Base-by-base conservation (phyloP, 35 echinoderm and acorn worm species). In the Ptychodera flava region DNA sequence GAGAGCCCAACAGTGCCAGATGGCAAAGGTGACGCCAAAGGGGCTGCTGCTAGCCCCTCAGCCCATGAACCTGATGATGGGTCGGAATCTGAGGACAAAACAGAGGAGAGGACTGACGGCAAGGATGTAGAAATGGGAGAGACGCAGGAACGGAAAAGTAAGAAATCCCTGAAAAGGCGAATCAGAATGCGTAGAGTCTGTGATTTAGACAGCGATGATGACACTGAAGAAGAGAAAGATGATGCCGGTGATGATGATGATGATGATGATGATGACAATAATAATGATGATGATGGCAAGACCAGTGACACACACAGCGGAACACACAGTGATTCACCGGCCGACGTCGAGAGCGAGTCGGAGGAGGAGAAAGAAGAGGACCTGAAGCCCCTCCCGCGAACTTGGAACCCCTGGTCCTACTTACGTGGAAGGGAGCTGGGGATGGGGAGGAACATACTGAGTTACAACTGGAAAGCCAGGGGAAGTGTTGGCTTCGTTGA, bases 401-500 rank as follows among this genome's bases (percentile, higher is more conserved):
- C 84, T 28, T 89, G 84, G 88, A 84, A 82, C 6, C 87, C 92
- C 1, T 29, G 89, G 30, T 80, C 85, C 1, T 37, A 89, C 52
- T 79, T 93, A n/a, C 84, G 45, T 28, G 31, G 79, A 32, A 78
- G 92, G 0, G 88, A 93, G 77, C 34, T 91, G n/a, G 95, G 95
- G 15, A 33, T 28, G 30, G 75, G 52, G 10, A 85, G 87, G 81
- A 89, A 88, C 36, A 32, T 33, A 76, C 35, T 78, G 29, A 77
- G 80, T 27, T 97, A 89, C 53, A 87, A 90, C 32, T 31, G 80
- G 29, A 81, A 87, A 27, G 87, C 88, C 30, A 89, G 91, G 28
- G 92, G 89, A 10, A 97, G 87, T 82, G 86, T 82, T 30, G 53
- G 80, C 34, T 52, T 94, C 0, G 92, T 91, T 6, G 36, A 93